Percentiles rank a stretch among this genome's conserved stretches.
Evolutionary conservation across 2,113 vertebrate genomes (phyloP).

Genomic region (Strix aluco): DNA sequence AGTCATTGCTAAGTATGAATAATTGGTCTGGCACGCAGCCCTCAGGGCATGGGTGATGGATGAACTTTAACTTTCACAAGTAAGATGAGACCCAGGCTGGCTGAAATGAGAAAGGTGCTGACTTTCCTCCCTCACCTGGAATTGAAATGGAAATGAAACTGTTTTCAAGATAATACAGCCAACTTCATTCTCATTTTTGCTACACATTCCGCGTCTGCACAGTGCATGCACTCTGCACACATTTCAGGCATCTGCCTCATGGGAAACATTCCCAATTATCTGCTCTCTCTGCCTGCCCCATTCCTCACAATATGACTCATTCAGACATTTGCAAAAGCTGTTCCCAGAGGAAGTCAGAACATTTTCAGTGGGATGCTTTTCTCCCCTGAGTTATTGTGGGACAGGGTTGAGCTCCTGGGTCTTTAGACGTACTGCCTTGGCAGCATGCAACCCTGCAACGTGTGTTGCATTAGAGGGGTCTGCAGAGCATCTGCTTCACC

Average conservation of each 20-base stretch:
- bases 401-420: not conserved
- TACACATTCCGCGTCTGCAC: not conserved
- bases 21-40: not conserved
- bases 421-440: not conserved
- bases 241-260: not conserved
- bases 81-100: not conserved
- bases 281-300: not conserved
- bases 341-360: not conserved
- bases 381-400: not conserved
- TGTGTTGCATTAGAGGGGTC: not conserved
- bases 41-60: not conserved
- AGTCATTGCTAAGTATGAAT: not conserved
- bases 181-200: not conserved
- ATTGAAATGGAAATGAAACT: not conserved
- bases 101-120: constrained; percentile 17
- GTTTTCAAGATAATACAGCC: not conserved
- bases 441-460: not conserved
- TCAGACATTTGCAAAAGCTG: not conserved
- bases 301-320: not conserved
- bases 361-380: not conserved
- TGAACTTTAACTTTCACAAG: not conserved
- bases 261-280: not conserved
- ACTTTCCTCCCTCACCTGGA: constrained; percentile 28
- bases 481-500: not conserved
- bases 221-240: not conserved